phyloP scores from a whole-genome alignment of 2,797 vertebrate species.

The Heliangelus exortis region DNA sequence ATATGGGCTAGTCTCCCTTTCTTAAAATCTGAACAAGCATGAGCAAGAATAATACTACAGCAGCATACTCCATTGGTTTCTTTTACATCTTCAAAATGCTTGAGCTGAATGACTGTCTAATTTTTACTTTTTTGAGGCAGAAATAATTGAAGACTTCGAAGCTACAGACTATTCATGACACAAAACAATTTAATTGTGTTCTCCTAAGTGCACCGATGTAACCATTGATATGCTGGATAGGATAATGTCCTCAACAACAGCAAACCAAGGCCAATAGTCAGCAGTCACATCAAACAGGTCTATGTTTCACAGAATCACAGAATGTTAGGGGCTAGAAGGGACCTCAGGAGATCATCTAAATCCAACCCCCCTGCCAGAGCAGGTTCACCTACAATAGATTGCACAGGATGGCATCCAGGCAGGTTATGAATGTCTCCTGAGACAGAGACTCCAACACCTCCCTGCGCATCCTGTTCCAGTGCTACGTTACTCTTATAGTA shows the following conservation, averaged over 20 bases:
- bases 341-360: no score
- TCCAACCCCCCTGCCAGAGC: no score
- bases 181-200: not conserved
- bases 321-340: no score
- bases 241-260: not conserved
- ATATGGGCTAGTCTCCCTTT: not conserved
- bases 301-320: not conserved
- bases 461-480: no score
- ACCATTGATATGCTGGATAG: not conserved
- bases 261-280: not conserved
- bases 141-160: not conserved
- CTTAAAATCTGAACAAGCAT: not conserved
- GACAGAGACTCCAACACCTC: no score
- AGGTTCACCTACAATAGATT: no score
- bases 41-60: not conserved
- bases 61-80: not conserved
- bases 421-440: no score
- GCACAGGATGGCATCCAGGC: no score
- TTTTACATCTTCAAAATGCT: not conserved
- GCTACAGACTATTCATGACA: not conserved
- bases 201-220: not conserved
- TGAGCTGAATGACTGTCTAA: not conserved
- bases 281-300: rapidly evolving
- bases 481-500: no score
- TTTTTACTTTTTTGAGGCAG: not conserved